A percentile compares a stretch with the other conserved stretches of the same genome.
These are phyloP conservation scores for Polydrusus cervinus DNA, from an alignment of 2,888 invertebrate species.

Conservation along the genomic window DNA sequence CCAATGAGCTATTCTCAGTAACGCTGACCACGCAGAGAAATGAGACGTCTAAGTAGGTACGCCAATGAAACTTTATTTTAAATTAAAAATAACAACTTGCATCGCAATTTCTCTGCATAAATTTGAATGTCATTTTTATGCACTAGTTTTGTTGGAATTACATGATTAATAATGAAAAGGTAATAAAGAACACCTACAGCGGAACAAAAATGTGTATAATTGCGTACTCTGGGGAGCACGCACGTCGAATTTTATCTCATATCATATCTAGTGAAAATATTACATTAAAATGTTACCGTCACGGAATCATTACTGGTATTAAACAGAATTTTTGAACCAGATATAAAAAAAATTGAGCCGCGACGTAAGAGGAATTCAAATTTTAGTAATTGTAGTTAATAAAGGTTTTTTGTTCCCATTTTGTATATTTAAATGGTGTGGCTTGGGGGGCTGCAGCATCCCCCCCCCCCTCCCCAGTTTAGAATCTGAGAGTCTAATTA, in stretches of 20 bases:
- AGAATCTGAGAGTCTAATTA: no score
- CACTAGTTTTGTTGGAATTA: constrained; percentile 23
- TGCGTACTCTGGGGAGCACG: constrained; percentile 10
- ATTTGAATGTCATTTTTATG: constrained; percentile 30
- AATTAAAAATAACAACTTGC: constrained; percentile 7
- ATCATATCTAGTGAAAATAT: constrained; percentile 22
- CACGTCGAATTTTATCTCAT: constrained; percentile 9
- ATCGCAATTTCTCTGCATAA: constrained; percentile 27
- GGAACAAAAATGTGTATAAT: constrained; percentile 26
- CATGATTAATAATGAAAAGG: constrained; percentile 20
- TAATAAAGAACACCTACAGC: constrained; percentile 6
- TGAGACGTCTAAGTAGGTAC: not conserved
- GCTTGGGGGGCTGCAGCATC: no score
- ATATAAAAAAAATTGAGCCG: no score
- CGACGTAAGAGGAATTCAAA: no score
- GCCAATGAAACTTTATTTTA: not conserved
- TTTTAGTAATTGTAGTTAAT: no score
- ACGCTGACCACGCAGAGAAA: no score
- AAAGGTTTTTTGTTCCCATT: no score
- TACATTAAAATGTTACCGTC: not conserved
- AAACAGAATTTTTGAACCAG: no score
- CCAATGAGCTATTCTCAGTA: no score
- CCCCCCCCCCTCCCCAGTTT: no score
- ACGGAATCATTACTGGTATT: constrained; percentile 3
- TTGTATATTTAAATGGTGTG: no score